Evolutionary conservation across 2,113 vertebrate genomes (phyloP), one percentile per base, ranked within the genome.

Genomic region (Rhabdomys dilectus): DNA sequence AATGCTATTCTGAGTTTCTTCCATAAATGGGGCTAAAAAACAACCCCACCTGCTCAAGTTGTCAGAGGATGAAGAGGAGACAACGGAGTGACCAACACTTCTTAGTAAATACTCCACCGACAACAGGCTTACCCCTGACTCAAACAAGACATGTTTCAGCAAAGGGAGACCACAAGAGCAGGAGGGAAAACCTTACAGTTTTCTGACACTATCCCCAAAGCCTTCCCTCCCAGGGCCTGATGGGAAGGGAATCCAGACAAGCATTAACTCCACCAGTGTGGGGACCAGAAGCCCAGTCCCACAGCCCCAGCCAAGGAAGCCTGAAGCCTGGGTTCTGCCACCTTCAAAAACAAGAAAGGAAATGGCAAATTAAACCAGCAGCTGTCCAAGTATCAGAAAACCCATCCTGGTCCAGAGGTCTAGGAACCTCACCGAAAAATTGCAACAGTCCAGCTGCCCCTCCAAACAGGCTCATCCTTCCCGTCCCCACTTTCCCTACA

Each of bases 161-260:
- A 0, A 34, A 66, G 36, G 66, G n/a, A 86, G 45, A 62, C 9
- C 42, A 1, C 0, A 86, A 64, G 21, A 24, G 62, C 1, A 0
- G 29, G 39, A 81, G 17, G 34, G 62, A 13, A 31, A 92, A 56
- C 26, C 82, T 76, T 42, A 42, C 51, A 58, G 64, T 81, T 95
- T 96, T 89, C 95, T 73, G 66, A 93, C n/a, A 17, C 62, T 2
- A 7, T 34, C 91, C 89, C 42, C n/a, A 51, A 89, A 62, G n/a
- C 77, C 89, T 80, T 75, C 60, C 82, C 78, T 84, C 7, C 0
- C 21, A 78, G 4, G 58, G 68, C 77, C 68, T 70, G 68, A 60
- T 3, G 24, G 89, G 72, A 70, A 75, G 9, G 56, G 60, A 60
- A 93, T 31, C 53, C 45, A 96, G 36, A 90, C 75, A 62, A 70